phyloP scores from a whole-genome alignment of 2,888 invertebrate species.

The Melipona beecheii region DNA sequence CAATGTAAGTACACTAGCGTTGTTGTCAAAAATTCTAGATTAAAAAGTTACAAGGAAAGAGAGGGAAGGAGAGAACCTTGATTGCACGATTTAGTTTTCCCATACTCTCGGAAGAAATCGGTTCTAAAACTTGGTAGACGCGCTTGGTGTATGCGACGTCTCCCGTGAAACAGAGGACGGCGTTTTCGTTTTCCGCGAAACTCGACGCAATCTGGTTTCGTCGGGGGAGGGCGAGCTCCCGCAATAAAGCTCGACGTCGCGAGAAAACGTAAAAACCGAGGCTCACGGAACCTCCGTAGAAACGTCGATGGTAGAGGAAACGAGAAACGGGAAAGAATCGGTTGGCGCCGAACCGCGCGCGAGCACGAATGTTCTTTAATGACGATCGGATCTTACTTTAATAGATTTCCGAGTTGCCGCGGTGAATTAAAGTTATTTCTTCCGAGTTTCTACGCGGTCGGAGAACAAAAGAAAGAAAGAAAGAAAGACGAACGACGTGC shows the following conservation, averaged over 20 bases:
- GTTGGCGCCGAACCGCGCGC: not conserved
- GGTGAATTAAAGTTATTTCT: slow-evolving; percentile 51
- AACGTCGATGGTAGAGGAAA: not conserved
- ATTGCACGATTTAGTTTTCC: not conserved
- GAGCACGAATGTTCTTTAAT: slow-evolving; percentile 38
- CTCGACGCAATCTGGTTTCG: slow-evolving; percentile 11
- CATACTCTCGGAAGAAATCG: not conserved
- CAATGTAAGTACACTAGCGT: no score
- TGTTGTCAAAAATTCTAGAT: not conserved
- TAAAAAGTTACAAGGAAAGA: not conserved
- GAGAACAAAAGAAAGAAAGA: not conserved
- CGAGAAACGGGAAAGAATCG: not conserved
- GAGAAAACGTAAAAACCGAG: slow-evolving; percentile 1
- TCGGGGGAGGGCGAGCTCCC: not conserved
- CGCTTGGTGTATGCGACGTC: not conserved
- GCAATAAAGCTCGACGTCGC: slow-evolving; percentile 14
- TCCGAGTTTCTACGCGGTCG: slow-evolving; percentile 13
- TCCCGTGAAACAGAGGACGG: not conserved
- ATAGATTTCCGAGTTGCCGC: slow-evolving; percentile 43
- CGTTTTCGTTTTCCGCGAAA: not conserved
- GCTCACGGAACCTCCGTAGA: not conserved
- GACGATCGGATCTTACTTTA: slow-evolving; percentile 49
- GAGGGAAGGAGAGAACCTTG: not conserved
- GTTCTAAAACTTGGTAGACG: not conserved
- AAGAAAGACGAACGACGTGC: not conserved